Percentiles rank a stretch among this genome's conserved stretches.
Evolutionary conservation across 2,888 invertebrate species (phyloP).

Genomic region (Cryptophagus acutangulus): DNA sequence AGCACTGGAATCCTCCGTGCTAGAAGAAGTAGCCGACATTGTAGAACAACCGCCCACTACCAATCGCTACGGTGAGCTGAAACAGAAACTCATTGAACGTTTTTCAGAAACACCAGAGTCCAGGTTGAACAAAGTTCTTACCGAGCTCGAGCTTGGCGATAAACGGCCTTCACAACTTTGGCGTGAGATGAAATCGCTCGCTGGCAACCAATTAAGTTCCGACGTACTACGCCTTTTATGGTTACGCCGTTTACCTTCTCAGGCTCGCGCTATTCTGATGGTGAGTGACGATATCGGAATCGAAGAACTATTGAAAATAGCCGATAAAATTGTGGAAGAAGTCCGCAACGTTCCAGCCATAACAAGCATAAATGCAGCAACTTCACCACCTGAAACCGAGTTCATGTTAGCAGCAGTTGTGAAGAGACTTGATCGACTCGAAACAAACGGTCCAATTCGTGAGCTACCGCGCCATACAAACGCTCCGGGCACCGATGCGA

Average conservation of each 20-base stretch:
- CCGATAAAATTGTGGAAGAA: conserved; percentile 19
- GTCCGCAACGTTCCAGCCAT: too few relatives aligned
- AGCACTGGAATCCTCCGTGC: conserved; percentile 26
- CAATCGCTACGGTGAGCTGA: conserved; percentile 21
- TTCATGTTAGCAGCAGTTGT: too few relatives aligned
- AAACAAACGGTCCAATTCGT: too few relatives aligned
- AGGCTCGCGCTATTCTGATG: conserved; percentile 22
- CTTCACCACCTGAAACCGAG: too few relatives aligned
- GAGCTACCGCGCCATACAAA: too few relatives aligned
- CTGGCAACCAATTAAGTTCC: conserved; percentile 19
- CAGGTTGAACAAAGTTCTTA: conserved; percentile 22
- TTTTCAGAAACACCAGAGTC: conserved; percentile 27
- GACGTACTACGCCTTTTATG: conserved; percentile 27
- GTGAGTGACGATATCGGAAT: conserved; percentile 17
- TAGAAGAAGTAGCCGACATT: conserved; percentile 27
- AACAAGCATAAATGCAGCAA: too few relatives aligned
- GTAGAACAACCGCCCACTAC: conserved; percentile 21
- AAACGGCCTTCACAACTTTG: conserved; percentile 28
- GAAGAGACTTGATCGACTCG: too few relatives aligned
- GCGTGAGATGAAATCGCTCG: conserved; percentile 27
- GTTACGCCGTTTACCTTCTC: conserved; percentile 25
- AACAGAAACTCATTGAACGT: conserved; percentile 21
- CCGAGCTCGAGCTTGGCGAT: conserved; percentile 27
- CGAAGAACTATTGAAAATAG: conserved; percentile 12
- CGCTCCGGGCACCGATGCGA: too few relatives aligned